Base-by-base conservation (phyloP, 2,797 vertebrate genomes). In the Cyprinodon diabolis region DNA sequence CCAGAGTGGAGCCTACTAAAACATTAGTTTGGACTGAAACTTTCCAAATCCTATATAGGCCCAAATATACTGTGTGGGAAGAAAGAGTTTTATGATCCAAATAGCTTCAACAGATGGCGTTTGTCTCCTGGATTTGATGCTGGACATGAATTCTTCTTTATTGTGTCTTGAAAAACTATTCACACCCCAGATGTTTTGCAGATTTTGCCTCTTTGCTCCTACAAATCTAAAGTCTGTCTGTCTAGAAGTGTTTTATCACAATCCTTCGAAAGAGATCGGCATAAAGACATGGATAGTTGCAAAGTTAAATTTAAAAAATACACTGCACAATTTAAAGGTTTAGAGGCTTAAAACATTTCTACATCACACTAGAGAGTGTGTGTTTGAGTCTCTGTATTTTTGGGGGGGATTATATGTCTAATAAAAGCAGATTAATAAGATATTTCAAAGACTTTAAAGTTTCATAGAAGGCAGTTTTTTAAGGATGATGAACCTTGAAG, bases 21-120 rank as follows among this genome's bases (percentile, higher is more conserved):
- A 75, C 76, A 73, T 79, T 80, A 70, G 72, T 77, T 52, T 54
- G 68, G 51, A 74, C 58, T 56, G 40, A 82, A 74, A 68, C 58
- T 83, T 80, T 78, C 82, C 76, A 83, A 84, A 82, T 84, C 69
- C 76, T 85, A 75, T 78, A 74, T 81, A 75, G 77, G 77, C 58
- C 82, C 82, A 81, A 88, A 78, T 77, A 87, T 76, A 84, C 78
- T 75, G 12, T 62, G 37, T 67, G 83, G 81, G 81, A 66, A 23
- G 10, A 65, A 65, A n/a, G 35, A 71, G 49, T 63, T 87, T 70
- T 85, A 84, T 66, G 81, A 81, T 86, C 75, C 75, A 79, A 84
- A 91, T 88, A 79, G 76, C 79, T 93, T 92, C 74, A 60, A 77
- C 89, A 89, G 84, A 86, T 80, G 72, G 72, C 79, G 78, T 66